phyloP scores from a whole-genome alignment of 2,113 vertebrate species.

The Nothoprocta perdicaria region DNA sequence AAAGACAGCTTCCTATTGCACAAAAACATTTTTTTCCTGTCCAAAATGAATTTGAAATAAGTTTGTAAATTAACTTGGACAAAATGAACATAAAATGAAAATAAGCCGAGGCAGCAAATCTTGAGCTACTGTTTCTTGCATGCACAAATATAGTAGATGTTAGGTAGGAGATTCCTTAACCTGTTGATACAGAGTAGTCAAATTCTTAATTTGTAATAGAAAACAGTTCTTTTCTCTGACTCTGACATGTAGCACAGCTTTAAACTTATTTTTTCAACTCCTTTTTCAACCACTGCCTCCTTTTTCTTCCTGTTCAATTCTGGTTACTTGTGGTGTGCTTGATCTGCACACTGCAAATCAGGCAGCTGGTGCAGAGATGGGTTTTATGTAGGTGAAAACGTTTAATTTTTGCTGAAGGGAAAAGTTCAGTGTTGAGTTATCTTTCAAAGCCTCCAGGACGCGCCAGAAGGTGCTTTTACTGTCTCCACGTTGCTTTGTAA shows the following conservation, averaged over 20 bases:
- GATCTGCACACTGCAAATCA: background rate
- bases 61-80: background rate
- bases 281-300: background rate
- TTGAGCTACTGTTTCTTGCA: background rate
- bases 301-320: background rate
- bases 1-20: background rate
- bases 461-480: background rate
- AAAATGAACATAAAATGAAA: fast-evolving
- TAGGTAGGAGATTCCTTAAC: background rate
- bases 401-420: background rate
- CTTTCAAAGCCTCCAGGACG: background rate
- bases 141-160: background rate
- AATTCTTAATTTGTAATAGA: fast-evolving
- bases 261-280: background rate
- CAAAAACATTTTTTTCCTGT: background rate
- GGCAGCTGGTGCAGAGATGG: background rate
- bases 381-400: background rate
- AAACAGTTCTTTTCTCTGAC: background rate
- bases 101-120: background rate
- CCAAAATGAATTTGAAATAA: background rate
- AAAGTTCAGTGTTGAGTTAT: background rate
- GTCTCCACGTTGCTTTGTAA: background rate
- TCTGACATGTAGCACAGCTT: background rate
- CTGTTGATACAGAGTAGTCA: background rate
- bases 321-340: background rate